Conservation (phyloP, 2,888 invertebrate genomes). For the Enchytraeus crypticus region DNA sequence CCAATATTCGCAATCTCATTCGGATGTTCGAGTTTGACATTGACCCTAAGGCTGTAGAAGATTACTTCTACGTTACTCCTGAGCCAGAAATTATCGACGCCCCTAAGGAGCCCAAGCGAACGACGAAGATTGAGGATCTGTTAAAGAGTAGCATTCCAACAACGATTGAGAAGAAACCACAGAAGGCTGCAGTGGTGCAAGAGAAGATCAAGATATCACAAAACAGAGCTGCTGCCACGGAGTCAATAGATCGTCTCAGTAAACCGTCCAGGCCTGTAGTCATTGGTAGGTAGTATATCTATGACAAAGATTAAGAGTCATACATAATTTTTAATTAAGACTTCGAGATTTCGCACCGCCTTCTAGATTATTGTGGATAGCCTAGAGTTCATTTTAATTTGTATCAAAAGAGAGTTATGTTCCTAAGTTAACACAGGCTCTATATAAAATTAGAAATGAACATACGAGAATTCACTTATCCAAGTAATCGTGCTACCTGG, state of each 20-base stretch:
- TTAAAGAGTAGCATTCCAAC: neutral
- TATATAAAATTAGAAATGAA: too few relatives aligned
- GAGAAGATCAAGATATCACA: neutral
- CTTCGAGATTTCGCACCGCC: too few relatives aligned
- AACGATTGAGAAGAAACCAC: neutral
- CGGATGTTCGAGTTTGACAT: constrained; percentile 33
- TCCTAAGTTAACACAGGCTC: too few relatives aligned
- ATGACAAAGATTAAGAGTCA: too few relatives aligned
- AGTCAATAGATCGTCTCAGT: constrained; percentile 22
- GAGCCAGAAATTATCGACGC: constrained; percentile 11
- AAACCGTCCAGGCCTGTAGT: constrained; percentile 16
- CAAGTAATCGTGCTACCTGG: too few relatives aligned
- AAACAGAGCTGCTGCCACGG: neutral
- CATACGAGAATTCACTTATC: too few relatives aligned
- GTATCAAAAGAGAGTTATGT: too few relatives aligned
- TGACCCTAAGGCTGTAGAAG: constrained; percentile 31
- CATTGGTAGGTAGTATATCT: too few relatives aligned
- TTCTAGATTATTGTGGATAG: too few relatives aligned
- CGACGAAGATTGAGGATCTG: neutral
- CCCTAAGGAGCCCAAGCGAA: neutral
- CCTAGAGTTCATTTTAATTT: too few relatives aligned
- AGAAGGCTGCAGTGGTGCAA: neutral
- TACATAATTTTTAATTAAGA: too few relatives aligned
- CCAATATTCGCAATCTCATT: constrained; percentile 10
- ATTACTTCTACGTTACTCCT: constrained; percentile 30